phyloP scores from a whole-genome alignment of 2,797 vertebrate species.

The Denticeps clupeoides region DNA sequence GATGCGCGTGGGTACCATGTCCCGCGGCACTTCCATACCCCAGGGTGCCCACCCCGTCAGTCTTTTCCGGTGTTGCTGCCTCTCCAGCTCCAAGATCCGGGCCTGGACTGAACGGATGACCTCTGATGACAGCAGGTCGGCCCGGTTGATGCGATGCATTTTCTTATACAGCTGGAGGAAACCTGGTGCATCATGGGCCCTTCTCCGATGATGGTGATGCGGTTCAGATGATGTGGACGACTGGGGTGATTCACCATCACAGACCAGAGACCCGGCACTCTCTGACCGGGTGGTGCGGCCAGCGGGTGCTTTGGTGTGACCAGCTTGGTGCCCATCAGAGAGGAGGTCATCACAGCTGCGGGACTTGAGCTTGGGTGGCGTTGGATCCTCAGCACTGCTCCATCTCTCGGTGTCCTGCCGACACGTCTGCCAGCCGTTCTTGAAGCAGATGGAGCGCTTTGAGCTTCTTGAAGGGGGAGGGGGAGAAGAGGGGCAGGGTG shows the following conservation, averaged over 20 bases:
- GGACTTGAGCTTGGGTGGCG: constrained; percentile 71
- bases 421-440: constrained; percentile 77
- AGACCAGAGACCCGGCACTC: constrained; percentile 78
- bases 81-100: constrained; percentile 84
- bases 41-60: constrained; percentile 68
- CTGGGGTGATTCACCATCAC: constrained; percentile 56
- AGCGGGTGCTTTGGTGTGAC: neutral
- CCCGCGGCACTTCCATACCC: constrained; percentile 79
- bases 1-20: constrained; percentile 88
- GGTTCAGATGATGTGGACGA: constrained; percentile 31
- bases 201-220: constrained; percentile 40
- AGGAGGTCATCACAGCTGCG: constrained; percentile 90
- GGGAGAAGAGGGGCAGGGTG: constrained; percentile 32
- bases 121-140: constrained; percentile 81
- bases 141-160: constrained; percentile 95
- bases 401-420: constrained; percentile 72
- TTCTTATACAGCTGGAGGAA: constrained; percentile 95
- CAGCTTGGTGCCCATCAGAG: constrained; percentile 52
- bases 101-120: constrained; percentile 93
- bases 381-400: constrained; percentile 74
- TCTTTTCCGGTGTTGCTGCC: constrained; percentile 60
- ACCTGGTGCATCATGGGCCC: constrained; percentile 77
- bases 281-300: constrained; percentile 67
- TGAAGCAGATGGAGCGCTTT: constrained; percentile 66
- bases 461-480: constrained; percentile 46